Percentiles rank a stretch among this genome's conserved stretches.
phyloP scores from a whole-genome alignment of 2,888 invertebrate genomes.

The Andrena fulva region DNA sequence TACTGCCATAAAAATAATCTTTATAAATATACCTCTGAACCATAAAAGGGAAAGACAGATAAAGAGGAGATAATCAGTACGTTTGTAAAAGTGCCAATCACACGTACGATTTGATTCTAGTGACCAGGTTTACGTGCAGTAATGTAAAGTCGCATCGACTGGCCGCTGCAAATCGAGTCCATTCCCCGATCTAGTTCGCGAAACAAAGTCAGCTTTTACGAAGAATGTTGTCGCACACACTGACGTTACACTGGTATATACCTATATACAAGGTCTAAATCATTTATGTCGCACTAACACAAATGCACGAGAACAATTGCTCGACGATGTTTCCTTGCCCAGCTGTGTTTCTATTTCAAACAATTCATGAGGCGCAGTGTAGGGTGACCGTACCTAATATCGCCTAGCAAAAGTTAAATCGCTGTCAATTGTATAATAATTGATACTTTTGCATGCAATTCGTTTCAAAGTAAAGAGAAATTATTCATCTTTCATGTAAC shows the following conservation, averaged over 20 bases:
- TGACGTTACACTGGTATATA: not conserved
- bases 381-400: no score
- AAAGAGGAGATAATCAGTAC: slow-evolving; percentile 23
- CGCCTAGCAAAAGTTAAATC: no score
- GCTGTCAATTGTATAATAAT: no score
- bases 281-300: not conserved
- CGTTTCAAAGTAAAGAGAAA: no score
- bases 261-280: not conserved
- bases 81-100: slow-evolving; percentile 30
- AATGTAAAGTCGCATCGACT: not conserved
- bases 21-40: slow-evolving; percentile 67
- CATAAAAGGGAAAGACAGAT: slow-evolving; percentile 40
- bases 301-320: not conserved
- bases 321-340: not conserved
- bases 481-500: no score
- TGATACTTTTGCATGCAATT: no score
- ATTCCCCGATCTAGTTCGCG: slow-evolving; percentile 36
- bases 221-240: not conserved
- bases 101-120: slow-evolving; percentile 7
- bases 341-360: no score
- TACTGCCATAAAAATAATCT: slow-evolving; percentile 68
- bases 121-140: slow-evolving; percentile 1
- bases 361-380: no score
- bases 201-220: slow-evolving; percentile 35
- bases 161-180: slow-evolving; percentile 18